Conservation (phyloP, 2,113 vertebrate genomes). For the Erpornis zantholeuca region DNA sequence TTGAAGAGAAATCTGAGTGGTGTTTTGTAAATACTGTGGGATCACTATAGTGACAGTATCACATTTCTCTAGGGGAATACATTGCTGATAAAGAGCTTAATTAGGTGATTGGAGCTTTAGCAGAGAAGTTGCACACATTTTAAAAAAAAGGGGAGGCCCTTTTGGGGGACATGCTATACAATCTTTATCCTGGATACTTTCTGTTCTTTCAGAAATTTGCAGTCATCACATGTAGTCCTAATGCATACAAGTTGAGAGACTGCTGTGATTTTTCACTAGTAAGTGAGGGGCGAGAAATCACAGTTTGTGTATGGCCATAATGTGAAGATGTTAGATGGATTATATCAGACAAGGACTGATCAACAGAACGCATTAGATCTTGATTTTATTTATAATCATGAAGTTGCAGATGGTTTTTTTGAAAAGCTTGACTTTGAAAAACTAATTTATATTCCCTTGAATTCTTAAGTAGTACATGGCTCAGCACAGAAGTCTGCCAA, state of each 20-base stretch:
- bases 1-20: not conserved
- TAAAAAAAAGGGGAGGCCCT: not conserved
- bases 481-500: not conserved
- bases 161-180: not conserved
- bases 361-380: not conserved
- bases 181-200: not conserved
- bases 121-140: not conserved
- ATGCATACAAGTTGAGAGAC: not conserved
- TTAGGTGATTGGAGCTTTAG: not conserved
- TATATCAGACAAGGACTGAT: not conserved
- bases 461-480: not conserved
- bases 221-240: not conserved
- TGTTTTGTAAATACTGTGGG: constrained; percentile 13
- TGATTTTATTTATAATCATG: not conserved
- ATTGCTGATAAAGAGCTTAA: not conserved
- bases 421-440: not conserved
- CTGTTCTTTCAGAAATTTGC: not conserved
- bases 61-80: not conserved
- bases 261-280: not conserved
- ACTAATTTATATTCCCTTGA: not conserved
- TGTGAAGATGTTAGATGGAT: not conserved
- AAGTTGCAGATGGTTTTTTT: not conserved
- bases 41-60: not conserved
- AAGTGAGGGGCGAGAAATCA: not conserved
- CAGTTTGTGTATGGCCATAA: not conserved